Conservation (phyloP, 2,113 vertebrate species). For the Charina bottae region DNA sequence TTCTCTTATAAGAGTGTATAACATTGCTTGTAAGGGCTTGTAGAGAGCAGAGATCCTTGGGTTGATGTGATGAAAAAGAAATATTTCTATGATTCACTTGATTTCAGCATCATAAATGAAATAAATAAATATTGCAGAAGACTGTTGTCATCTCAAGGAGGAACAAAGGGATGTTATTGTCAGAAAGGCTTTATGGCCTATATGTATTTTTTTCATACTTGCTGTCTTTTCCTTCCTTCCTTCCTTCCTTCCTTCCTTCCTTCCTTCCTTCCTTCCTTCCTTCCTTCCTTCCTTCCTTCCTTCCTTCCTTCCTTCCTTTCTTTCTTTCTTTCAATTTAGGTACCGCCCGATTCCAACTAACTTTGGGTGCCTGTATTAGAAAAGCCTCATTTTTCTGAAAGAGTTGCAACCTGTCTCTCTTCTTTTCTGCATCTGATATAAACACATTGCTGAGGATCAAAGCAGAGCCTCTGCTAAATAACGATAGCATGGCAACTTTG, state of each 20-base stretch:
- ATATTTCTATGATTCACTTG: neutral
- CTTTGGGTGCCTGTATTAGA: neutral
- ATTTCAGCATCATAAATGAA: neutral
- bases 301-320: no score
- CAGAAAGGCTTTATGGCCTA: neutral
- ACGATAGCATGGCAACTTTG: neutral
- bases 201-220: neutral
- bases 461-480: neutral
- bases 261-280: no score
- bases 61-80: neutral
- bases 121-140: neutral
- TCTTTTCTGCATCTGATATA: neutral
- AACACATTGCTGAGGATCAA: neutral
- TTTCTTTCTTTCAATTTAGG: neutral
- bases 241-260: no score
- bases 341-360: neutral
- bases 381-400: neutral
- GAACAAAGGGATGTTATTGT: neutral
- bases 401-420: neutral
- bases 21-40: neutral
- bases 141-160: neutral
- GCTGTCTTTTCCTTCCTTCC: neutral
- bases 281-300: no score
- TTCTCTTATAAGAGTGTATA: neutral
- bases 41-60: neutral